Percentiles rank a stretch among this genome's conserved stretches.
Evolutionary conservation across 2,888 invertebrate genomes (phyloP).

Genomic region (Lagria hirta): DNA sequence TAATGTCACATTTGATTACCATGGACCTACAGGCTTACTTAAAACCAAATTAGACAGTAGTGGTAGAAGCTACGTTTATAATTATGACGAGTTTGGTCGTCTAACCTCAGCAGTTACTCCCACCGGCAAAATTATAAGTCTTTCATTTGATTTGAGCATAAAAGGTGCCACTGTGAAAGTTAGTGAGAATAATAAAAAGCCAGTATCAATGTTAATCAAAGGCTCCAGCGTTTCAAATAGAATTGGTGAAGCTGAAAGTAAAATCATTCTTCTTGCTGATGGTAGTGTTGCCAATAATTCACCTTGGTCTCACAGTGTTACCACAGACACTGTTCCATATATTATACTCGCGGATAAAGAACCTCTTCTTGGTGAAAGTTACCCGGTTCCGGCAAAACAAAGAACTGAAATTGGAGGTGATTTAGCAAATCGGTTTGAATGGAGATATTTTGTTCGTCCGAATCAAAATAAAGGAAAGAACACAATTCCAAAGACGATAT

Average conservation of each 20-base stretch:
- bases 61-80: conserved; percentile 88
- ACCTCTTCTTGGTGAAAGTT: conserved; percentile 79
- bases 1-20: conserved; percentile 91
- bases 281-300: conserved; percentile 79
- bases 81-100: conserved; percentile 93
- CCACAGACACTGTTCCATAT: conserved; percentile 89
- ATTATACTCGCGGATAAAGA: conserved; percentile 86
- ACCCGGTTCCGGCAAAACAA: conserved; percentile 89
- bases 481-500: conserved; percentile 64
- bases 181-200: conserved; percentile 79
- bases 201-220: conserved; percentile 83
- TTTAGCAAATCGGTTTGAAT: conserved; percentile 89
- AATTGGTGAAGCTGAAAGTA: conserved; percentile 79
- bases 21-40: conserved; percentile 84
- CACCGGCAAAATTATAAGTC: conserved; percentile 88
- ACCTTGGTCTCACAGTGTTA: conserved; percentile 85
- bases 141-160: conserved; percentile 85
- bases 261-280: conserved; percentile 77
- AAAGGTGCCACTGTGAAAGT: conserved; percentile 88
- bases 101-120: conserved; percentile 90
- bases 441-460: conserved; percentile 88
- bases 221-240: conserved; percentile 82
- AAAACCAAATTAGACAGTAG: conserved; percentile 88
- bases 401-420: conserved; percentile 88
- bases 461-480: conserved; percentile 65